phyloP scores from a whole-genome alignment of 2,797 vertebrate species.

The Rallus crepitans region DNA sequence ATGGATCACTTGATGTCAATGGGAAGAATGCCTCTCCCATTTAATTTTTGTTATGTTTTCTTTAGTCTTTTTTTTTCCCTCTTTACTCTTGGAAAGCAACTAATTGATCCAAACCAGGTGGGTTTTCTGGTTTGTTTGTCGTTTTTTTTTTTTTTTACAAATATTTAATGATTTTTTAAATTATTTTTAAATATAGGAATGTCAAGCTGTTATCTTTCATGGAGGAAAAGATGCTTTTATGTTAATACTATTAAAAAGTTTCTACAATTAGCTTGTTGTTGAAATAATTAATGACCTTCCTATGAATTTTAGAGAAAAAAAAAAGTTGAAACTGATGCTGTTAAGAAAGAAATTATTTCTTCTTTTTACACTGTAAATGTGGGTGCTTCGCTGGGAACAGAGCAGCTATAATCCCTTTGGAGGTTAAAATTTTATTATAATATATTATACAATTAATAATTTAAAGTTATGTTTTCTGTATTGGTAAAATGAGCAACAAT shows the following conservation, averaged over 20 bases:
- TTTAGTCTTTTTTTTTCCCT: neutral
- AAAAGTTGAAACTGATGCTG: neutral
- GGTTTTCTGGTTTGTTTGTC: too few relatives aligned
- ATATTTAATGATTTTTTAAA: neutral
- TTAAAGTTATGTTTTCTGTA: neutral
- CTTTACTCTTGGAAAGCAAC: neutral
- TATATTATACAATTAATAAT: neutral
- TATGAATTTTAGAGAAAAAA: neutral
- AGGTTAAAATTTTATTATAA: too few relatives aligned
- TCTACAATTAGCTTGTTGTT: neutral
- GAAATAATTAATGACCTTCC: neutral
- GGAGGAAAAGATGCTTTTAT: neutral
- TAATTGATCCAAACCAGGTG: neutral
- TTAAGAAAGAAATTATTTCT: neutral
- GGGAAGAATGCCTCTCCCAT: neutral
- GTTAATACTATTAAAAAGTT: neutral
- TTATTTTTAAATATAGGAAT: neutral
- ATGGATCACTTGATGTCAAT: neutral
- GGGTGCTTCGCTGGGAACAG: neutral
- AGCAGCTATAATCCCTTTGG: too few relatives aligned
- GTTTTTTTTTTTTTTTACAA: neutral
- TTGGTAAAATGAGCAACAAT: neutral
- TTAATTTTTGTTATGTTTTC: neutral
- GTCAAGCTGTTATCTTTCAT: neutral
- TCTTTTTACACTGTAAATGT: neutral